Evolutionary conservation across 2,888 invertebrate species (phyloP), one percentile per base, ranked within the genome.

Genomic region (Adelphocoris suturalis): DNA sequence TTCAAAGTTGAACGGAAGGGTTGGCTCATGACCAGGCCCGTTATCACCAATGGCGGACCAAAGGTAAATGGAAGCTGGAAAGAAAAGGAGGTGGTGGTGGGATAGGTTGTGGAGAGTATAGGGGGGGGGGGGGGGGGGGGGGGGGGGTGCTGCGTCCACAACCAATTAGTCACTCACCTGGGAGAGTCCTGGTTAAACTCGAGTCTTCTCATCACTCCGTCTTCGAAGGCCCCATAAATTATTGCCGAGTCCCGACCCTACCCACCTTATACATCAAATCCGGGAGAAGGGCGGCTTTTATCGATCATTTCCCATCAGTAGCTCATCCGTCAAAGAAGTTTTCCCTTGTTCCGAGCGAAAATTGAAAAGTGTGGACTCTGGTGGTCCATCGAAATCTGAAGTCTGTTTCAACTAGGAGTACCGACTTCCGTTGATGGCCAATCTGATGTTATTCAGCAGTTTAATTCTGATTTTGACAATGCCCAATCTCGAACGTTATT

Each of bases 221-320:
- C 68, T 68, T 68, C 68, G 68, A 68, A 12, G 37, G 37, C 52
- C 68, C 68, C 68, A 68, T 68, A 19, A 68, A 68, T 68, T 68
- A 37, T 68, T 27, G 68, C 68, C 3, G 23, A 68, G 68, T 23
- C 68, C 68, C 5, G 19, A 27, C 23, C 23, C 23, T 4, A 68
- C 19, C 37, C 37, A 27, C 68, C 19, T 19, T 68, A 68, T 68
- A 23, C 68, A 68, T 68, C 68, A 68, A 23, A 68, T 23, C 23
- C 27, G 57, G n/a, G 2, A 7, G 37, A 57, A n/a, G 57, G 37
- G 13, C 52, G 5, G 19, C 23, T 19, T 23, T 27, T 27, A 68
- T 68, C 68, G 68, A 27, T 68, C 68, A 68, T 68, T 68, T 68
- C 12, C 68, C 68, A 68, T 68, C 68, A 23, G 68, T 68, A 11